Base-by-base conservation (phyloP, 1,140 invertebrate species). In the Zelostemma sp. region DNA sequence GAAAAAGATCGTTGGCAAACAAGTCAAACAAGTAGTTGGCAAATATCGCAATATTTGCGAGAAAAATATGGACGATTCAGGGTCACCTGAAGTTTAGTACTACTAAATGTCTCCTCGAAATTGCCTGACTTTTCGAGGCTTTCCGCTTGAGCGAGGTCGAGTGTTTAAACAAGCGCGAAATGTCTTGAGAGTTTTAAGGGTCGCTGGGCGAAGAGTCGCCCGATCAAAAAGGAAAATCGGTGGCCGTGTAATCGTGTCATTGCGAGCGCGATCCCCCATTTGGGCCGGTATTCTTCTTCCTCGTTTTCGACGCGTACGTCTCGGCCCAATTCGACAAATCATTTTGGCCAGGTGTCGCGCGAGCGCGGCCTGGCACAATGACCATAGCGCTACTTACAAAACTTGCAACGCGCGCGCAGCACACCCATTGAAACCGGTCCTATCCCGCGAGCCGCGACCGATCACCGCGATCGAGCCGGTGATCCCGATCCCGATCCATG, bases 311-410 rank as follows among this genome's bases (percentile, higher is more conserved):
- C n/a, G 28, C 11, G 12, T 1, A 43, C 1, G 15, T 3, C 1
- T 43, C 40, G 43, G 17, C 2, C 43, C 67, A 40, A 53, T 41
- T 49, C 50, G 67, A 70, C 67, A 64, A 64, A 70, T 70, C 61
- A 60, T n/a, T 70, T 19, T 17, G 56, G 47, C 68, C 68, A 70
- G 68, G 68, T 65, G 68, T 70, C 68, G 51, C 61, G 59, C 25
- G 54, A 49, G 18, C 54, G 16, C 56, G 46, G 21, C 18, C 31
- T n/a, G n/a, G n/a, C 56, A 65, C 68, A 65, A 70, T 58, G 38
- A 41, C 54, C 38, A 51, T 49, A 33, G 14, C 59, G 45, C 66
- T 70, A 65, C 61, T 65, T 70, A 70, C n/a, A n/a, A n/a, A n/a
- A n/a, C n/a, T n/a, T n/a, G n/a, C n/a, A n/a, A 33, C 51, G 53